Evolutionary conservation across 2,113 vertebrate species (phyloP).

Genomic region (Hyaena hyaena): DNA sequence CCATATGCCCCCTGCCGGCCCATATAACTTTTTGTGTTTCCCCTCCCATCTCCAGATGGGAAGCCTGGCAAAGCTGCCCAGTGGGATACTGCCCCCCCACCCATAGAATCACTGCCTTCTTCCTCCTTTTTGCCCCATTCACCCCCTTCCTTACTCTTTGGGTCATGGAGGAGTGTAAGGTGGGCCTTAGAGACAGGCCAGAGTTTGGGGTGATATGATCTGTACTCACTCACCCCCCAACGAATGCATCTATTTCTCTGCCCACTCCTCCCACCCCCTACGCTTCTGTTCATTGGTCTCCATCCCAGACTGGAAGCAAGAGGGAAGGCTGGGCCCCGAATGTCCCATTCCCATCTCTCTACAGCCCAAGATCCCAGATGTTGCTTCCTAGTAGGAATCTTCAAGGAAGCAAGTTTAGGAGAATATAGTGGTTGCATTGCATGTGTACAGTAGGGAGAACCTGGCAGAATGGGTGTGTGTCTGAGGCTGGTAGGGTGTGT

Average conservation of each 20-base stretch:
- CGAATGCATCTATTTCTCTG: neutral
- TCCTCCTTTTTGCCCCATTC: neutral
- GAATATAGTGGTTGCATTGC: neutral
- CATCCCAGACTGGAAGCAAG: conserved; percentile 2
- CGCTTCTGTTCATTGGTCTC: neutral
- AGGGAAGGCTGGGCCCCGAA: neutral
- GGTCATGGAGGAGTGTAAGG: neutral
- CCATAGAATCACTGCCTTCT: conserved; percentile 46
- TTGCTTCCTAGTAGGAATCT: conserved; percentile 5
- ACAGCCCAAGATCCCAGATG: neutral
- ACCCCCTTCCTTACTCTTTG: conserved; percentile 27
- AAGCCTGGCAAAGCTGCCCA: conserved; percentile 44
- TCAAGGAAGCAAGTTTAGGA: conserved; percentile 45
- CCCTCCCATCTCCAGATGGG: conserved; percentile 37
- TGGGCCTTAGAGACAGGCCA: conserved; percentile 26
- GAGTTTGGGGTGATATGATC: neutral
- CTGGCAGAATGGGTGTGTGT: neutral
- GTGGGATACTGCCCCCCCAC: neutral
- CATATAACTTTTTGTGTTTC: conserved; percentile 15
- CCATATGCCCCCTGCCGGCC: neutral
- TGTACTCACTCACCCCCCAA: neutral
- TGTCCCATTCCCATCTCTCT: neutral
- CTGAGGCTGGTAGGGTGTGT: neutral
- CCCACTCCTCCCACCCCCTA: neutral
- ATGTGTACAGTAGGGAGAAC: neutral